Conservation (phyloP, 2,888 invertebrate genomes). For the Sarcophaga rosellei region DNA sequence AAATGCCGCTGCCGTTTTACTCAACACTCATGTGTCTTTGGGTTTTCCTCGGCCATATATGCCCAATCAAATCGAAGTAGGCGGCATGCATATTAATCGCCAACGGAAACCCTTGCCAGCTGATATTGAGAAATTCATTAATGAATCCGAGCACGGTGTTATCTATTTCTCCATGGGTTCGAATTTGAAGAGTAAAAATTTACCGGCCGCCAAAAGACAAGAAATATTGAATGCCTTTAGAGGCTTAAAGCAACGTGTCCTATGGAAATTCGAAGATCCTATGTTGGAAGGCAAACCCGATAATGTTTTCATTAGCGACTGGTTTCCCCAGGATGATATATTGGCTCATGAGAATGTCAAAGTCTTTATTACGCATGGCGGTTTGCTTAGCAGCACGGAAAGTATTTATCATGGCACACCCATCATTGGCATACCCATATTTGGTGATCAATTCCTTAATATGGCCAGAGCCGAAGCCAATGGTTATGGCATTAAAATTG, state of each 20-base stretch:
- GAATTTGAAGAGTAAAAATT: constrained; percentile 75
- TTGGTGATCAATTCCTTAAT: constrained; percentile 82
- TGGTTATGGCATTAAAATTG: constrained; percentile 80
- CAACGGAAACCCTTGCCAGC: constrained; percentile 75
- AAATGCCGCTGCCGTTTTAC: constrained; percentile 76
- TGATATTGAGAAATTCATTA: constrained; percentile 80
- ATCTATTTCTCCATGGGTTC: constrained; percentile 82
- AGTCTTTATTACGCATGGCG: constrained; percentile 82
- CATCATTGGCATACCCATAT: constrained; percentile 82
- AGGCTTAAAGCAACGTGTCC: constrained; percentile 78
- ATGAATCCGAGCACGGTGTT: constrained; percentile 80
- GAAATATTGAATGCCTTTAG: constrained; percentile 74
- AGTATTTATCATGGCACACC: constrained; percentile 82
- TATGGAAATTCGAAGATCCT: constrained; percentile 81
- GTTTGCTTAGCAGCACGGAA: constrained; percentile 82
- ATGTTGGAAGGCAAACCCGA: constrained; percentile 75
- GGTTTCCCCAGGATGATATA: constrained; percentile 82
- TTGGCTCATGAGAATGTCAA: constrained; percentile 82
- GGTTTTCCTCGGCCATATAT: constrained; percentile 78
- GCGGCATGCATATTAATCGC: constrained; percentile 80
- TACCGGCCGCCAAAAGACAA: constrained; percentile 74
- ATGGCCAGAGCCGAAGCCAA: constrained; percentile 80
- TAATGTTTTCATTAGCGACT: constrained; percentile 80
- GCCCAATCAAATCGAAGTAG: constrained; percentile 81
- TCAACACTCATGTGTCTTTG: constrained; percentile 79